Evolutionary conservation across 2,888 invertebrate species (phyloP), one percentile per base, ranked within the genome.

Genomic region (Acanthococcus lagerstroemiae): DNA sequence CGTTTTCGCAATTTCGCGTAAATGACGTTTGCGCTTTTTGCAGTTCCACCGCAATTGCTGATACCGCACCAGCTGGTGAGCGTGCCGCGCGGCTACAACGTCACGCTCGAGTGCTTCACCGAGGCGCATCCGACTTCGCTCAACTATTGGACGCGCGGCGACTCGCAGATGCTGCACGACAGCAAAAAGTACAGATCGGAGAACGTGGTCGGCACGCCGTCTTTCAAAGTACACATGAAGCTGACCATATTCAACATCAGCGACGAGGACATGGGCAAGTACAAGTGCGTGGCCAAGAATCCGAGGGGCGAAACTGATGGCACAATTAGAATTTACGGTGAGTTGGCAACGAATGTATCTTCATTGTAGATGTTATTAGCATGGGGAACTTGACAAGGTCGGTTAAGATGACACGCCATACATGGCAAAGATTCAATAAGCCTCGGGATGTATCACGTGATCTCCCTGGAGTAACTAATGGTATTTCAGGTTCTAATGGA

Each of bases 11-110:
- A 3, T n/a, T 9, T 37, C 12, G 37, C 37, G 12, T 3, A n/a
- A 37, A 15, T 37, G n/a, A 37, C 37, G 37, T 37, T 37, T 37
- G 37, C 37, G 37, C n/a, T 54, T 52, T 55, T 45, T 17, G 61
- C 79, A 93, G 92, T 93, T 80, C 89, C 92, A 1, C 92, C 93
- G 7, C 90, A 91, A 90, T 81, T 93, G 67, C 90, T 87, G 87
- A 91, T 93, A 73, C 90, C 91, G 4, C 89, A 92, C 78, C 92
- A 93, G 77, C 80, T 92, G 70, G 90, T 93, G 44, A 90, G 91
- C 26, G 88, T 88, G 17, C 90, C 90, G 1, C 79, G 88, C 67
- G 87, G 86, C 69, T 88, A 86, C 76, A 87, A 87, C 72, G 87
- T 91, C 9, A 90, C 89, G 4, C 78, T 93, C 69, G 91, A 92